Conservation (phyloP, 2,113 vertebrate genomes). For the Tricholaema leucomelas region DNA sequence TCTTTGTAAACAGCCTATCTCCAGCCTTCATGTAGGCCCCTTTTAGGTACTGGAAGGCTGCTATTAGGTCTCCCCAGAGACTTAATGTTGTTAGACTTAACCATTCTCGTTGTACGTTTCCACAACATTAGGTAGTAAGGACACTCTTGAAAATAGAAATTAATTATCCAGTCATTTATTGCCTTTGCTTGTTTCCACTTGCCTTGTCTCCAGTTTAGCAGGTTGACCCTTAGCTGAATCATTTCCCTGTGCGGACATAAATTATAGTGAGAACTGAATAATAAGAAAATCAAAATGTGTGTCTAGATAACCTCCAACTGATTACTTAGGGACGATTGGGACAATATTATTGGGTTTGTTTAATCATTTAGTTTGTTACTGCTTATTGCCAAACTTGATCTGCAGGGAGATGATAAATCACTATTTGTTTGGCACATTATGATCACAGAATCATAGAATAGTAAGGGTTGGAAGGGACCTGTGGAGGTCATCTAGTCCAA, state of each 20-base stretch:
- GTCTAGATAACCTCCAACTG: not conserved
- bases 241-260: not conserved
- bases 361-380: not conserved
- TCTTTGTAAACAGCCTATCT: too few species aligned
- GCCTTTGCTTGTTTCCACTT: not conserved
- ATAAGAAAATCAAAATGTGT: not conserved
- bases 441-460: too few species aligned
- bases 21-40: too few species aligned
- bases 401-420: not conserved
- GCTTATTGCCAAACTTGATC: not conserved
- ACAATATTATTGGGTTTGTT: not conserved
- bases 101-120: not conserved
- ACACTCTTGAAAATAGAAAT: not conserved
- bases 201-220: not conserved
- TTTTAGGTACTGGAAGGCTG: too few species aligned
- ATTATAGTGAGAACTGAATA: not conserved
- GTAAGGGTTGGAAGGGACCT: too few species aligned
- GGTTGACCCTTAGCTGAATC: not conserved
- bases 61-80: too few species aligned
- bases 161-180: not conserved
- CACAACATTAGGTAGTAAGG: not conserved
- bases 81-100: not conserved
- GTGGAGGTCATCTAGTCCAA: too few species aligned
- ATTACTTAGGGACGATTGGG: not conserved
- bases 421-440: not conserved